Evolutionary conservation across 30 jellyfish, hydroid and myxozoan species (phyloP), one percentile per base, ranked within the genome.

Genomic region (Cassiopea xamachana): DNA sequence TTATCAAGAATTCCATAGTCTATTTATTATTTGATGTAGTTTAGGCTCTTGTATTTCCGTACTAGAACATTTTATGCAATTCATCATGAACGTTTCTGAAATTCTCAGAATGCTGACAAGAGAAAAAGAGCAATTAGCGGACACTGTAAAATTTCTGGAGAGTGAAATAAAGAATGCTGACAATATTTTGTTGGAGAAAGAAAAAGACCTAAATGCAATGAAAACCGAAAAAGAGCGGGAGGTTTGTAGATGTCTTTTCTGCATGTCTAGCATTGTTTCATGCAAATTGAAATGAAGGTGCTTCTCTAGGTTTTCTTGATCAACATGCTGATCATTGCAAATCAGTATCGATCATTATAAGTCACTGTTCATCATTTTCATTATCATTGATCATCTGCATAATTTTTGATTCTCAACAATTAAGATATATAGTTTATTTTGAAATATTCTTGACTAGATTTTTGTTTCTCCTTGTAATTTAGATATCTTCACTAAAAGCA

Each of bases 121-220:
- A 44, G 95, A 88, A 55, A 88, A 88, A 59, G 95, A 78, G 8
- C 84, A 88, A 59, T 76, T 88, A 16, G 81, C 61, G 47, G 95
- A 88, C 46, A 60, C 90, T 1, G 90, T 88, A 1, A 82, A 88
- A 70, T 88, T 88, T 50, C 73, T 88, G 61, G 90, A 90, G 62
- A 71, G 86, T 4, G 97, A 90, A 60, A 48, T 90, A 18, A 75
- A 83, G 43, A 84, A 70, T 45, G 85, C 97, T 14, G 97, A 90
- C 60, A 73, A 74, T 7, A 90, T 81, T 60, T 19, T 90, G n/a
- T 46, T 61, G 19, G 87, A 69, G 47, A 77, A 80, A 55, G 85
- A 90, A 46, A 76, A 83, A 51, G 97, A 90, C 46, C 70, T 80
- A 18, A 88, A 90, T 78, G 79, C 58, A 49, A 43, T 77, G 1